These are phyloP conservation scores for Nomada lathburiana DNA, from an alignment of 2,888 invertebrate species.

Conservation along the genomic window DNA sequence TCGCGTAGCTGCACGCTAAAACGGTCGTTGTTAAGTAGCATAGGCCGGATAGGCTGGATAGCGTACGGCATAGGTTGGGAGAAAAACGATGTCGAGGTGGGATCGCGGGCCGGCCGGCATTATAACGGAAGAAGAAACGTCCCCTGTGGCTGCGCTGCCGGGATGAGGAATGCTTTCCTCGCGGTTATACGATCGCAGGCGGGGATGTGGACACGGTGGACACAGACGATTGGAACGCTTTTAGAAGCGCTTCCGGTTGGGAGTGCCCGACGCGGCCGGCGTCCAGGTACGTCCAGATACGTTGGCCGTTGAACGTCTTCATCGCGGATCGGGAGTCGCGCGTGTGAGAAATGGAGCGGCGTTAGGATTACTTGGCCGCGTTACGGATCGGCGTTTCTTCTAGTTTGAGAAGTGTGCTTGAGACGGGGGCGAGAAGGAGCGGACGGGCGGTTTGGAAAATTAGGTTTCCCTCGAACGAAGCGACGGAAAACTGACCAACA, in stretches of 20 bases:
- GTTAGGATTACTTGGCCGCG: too few relatives aligned
- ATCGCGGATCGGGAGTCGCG: slow-evolving; percentile 32
- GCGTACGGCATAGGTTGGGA: slow-evolving; percentile 1
- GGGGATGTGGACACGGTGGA: neutral
- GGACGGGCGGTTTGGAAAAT: too few relatives aligned
- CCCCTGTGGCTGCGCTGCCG: slow-evolving; percentile 7
- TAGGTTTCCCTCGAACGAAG: too few relatives aligned
- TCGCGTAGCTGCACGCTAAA: slow-evolving; percentile 55
- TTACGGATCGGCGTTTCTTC: too few relatives aligned
- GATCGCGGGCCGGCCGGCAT: slow-evolving; percentile 31
- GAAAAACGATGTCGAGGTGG: slow-evolving; percentile 46
- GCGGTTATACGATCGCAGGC: neutral
- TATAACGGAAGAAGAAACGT: slow-evolving; percentile 54
- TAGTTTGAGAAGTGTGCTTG: too few relatives aligned
- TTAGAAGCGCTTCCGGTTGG: slow-evolving; percentile 63
- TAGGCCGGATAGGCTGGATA: slow-evolving; percentile 23
- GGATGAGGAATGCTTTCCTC: slow-evolving; percentile 58
- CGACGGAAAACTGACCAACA: neutral
- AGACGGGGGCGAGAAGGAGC: too few relatives aligned
- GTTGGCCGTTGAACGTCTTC: slow-evolving; percentile 53
- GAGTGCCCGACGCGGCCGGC: slow-evolving; percentile 55
- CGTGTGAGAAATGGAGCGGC: neutral
- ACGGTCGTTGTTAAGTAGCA: slow-evolving; percentile 64
- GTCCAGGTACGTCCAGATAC: slow-evolving; percentile 45
- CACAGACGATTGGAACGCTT: slow-evolving; percentile 50